Evolutionary conservation across 2,797 vertebrate species (phyloP).

Genomic region (Phalloptychus januarius): DNA sequence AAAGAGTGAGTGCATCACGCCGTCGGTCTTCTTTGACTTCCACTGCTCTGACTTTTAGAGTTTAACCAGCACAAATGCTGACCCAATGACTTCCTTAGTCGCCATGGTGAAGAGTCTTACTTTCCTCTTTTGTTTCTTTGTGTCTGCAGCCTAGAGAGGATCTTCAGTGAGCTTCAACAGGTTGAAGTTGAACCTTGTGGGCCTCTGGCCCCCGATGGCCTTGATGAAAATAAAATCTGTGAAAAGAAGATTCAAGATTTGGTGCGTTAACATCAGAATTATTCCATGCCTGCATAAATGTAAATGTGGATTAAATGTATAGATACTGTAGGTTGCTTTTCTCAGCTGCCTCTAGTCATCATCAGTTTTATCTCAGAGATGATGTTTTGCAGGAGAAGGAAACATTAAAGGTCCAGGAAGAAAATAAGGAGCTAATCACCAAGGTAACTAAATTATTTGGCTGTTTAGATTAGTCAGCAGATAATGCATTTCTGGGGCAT

Average conservation of each 20-base stretch:
- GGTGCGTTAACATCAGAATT: conserved; percentile 42
- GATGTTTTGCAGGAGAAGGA: conserved; percentile 53
- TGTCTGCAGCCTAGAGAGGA: conserved; percentile 59
- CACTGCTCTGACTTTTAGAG: not conserved
- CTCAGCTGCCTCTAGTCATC: not conserved
- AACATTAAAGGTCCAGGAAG: conserved; percentile 28
- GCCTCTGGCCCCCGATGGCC: conserved; percentile 11
- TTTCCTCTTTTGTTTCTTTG: conserved; percentile 21
- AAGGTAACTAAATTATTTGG: conserved; percentile 38
- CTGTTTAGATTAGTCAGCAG: not conserved
- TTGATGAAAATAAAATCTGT: not conserved
- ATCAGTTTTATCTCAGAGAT: not conserved
- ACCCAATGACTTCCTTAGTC: not conserved
- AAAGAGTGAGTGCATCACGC: conserved; percentile 41
- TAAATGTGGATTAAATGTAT: not conserved
- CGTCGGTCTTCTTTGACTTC: not conserved
- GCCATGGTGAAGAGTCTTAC: not conserved
- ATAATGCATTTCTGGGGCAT: not conserved
- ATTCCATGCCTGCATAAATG: not conserved
- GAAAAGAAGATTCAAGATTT: conserved; percentile 38
- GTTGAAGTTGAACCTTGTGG: conserved; percentile 44
- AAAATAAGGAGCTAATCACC: conserved; percentile 50
- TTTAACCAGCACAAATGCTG: not conserved
- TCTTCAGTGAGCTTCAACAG: conserved; percentile 24
- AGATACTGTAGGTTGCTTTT: too few relatives aligned